Percentiles rank a stretch among this genome's conserved stretches.
These are phyloP conservation scores for Vombatus ursinus DNA, from an alignment of 2,113 vertebrate genomes.

Conservation along the genomic window DNA sequence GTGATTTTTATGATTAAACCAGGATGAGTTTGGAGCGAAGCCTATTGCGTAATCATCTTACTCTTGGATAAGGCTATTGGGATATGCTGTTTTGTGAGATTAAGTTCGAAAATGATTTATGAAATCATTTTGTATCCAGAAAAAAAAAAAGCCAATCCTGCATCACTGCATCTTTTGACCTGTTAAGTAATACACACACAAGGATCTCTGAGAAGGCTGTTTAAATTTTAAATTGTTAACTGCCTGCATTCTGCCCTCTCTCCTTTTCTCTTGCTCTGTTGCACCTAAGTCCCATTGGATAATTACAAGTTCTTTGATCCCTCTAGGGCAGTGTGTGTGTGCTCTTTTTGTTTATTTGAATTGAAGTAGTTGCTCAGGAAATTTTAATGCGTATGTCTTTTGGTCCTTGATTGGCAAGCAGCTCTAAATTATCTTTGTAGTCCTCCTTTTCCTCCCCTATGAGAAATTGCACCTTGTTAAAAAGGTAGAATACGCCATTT, in stretches of 20 bases:
- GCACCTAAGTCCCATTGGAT: slow-evolving; percentile 4
- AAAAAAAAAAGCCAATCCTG: slow-evolving; percentile 44
- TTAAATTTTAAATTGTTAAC: not conserved
- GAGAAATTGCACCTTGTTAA: slow-evolving; percentile 77
- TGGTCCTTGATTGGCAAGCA: slow-evolving; percentile 55
- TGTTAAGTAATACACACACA: slow-evolving; percentile 73
- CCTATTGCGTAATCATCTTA: slow-evolving; percentile 57
- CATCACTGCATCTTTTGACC: slow-evolving; percentile 58
- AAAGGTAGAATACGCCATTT: slow-evolving; percentile 62
- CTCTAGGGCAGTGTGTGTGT: slow-evolving; percentile 49
- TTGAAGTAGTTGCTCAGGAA: slow-evolving; percentile 68
- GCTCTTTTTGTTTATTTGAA: slow-evolving; percentile 55
- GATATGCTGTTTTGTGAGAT: slow-evolving; percentile 51
- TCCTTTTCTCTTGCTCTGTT: not conserved
- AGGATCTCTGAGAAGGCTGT: not conserved
- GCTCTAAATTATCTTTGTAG: slow-evolving; percentile 61
- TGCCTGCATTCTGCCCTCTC: not conserved
- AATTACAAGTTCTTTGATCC: slow-evolving; percentile 56
- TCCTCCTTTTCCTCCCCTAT: slow-evolving; percentile 67
- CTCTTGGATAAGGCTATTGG: not conserved
- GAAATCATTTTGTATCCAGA: slow-evolving; percentile 52
- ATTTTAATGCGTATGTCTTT: slow-evolving; percentile 61
- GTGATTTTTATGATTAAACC: slow-evolving; percentile 64
- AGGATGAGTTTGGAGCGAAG: slow-evolving; percentile 56
- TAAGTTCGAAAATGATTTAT: slow-evolving; percentile 61